phyloP scores from a whole-genome alignment of 1,140 invertebrate genomes.

The Temnothorax longispinosus region DNA sequence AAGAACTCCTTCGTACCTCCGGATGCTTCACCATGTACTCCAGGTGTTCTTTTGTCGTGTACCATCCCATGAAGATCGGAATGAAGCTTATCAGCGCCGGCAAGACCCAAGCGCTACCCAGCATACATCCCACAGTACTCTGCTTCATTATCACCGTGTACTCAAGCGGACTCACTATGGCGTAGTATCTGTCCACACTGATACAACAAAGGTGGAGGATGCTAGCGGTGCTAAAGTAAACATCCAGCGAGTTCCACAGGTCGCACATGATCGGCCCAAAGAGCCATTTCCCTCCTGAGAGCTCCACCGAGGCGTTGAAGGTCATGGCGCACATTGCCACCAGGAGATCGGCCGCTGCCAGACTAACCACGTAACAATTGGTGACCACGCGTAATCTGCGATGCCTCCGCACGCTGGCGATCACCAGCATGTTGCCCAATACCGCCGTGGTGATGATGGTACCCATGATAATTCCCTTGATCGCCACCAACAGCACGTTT shows the following conservation, averaged over 20 bases:
- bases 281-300: constrained; percentile 93
- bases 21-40: constrained; percentile 89
- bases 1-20: constrained; percentile 84
- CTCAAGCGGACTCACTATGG: constrained; percentile 95
- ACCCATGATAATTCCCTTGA: constrained; percentile 92
- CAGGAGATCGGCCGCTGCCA: constrained; percentile 96
- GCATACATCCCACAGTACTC: constrained; percentile 92
- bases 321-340: constrained; percentile 97
- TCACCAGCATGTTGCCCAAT: constrained; percentile 94
- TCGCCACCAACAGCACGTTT: constrained; percentile 86
- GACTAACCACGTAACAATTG: constrained; percentile 97
- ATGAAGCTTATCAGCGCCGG: constrained; percentile 97
- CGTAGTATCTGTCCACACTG: constrained; percentile 96
- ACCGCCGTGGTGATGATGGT: constrained; percentile 95
- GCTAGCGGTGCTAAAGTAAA: constrained; percentile 97
- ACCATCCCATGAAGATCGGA: constrained; percentile 97
- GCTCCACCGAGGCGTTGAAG: constrained; percentile 95
- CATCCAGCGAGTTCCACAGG: constrained; percentile 98
- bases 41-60: constrained; percentile 93
- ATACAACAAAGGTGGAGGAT: constrained; percentile 98
- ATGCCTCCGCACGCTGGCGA: constrained; percentile 91
- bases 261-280: constrained; percentile 97
- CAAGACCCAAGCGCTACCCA: constrained; percentile 95
- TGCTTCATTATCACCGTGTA: constrained; percentile 96
- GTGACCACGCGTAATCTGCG: constrained; percentile 94